Evolutionary conservation across 2,888 invertebrate species (phyloP).

Genomic region (Macrostomum cliftonense): DNA sequence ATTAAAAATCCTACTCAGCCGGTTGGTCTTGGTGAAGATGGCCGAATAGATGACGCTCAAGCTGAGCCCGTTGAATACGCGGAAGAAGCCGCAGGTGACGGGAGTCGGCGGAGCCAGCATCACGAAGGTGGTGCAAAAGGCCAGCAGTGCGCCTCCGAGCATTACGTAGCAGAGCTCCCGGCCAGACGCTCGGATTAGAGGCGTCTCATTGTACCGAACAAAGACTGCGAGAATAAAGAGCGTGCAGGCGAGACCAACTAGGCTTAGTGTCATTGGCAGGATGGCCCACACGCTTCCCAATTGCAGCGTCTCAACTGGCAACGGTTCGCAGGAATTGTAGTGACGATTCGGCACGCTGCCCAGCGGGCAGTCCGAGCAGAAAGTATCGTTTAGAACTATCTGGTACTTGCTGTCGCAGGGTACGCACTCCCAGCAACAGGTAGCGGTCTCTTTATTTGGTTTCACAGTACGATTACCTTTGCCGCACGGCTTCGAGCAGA

Average conservation of each 20-base stretch:
- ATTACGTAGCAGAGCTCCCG: constrained; percentile 58
- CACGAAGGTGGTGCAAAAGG: constrained; percentile 53
- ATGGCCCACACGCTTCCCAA: constrained; percentile 51
- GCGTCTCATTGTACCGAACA: constrained; percentile 47
- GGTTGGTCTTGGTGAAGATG: too few relatives aligned
- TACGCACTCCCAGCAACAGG: constrained; percentile 54
- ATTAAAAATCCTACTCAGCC: constrained; percentile 46
- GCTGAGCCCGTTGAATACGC: constrained; percentile 53
- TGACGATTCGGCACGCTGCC: constrained; percentile 47
- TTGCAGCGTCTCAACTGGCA: constrained; percentile 45
- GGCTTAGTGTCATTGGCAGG: constrained; percentile 47
- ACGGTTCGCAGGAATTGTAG: constrained; percentile 41
- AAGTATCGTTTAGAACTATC: constrained; percentile 42
- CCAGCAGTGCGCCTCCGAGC: constrained; percentile 48
- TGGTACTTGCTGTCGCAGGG: constrained; percentile 28
- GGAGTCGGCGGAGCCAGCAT: constrained; percentile 51
- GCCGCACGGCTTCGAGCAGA: constrained; percentile 48
- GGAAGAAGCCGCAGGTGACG: constrained; percentile 47
- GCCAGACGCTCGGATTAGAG: constrained; percentile 58
- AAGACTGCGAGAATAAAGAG: constrained; percentile 48
- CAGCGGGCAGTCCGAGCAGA: constrained; percentile 44
- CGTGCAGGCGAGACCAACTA: constrained; percentile 46
- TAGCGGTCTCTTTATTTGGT: constrained; percentile 19
- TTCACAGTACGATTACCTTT: constrained; percentile 38
- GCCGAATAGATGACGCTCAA: constrained; percentile 47